Evolutionary conservation across 2,113 vertebrate species (phyloP).

Genomic region (Thunnus maccoyii): DNA sequence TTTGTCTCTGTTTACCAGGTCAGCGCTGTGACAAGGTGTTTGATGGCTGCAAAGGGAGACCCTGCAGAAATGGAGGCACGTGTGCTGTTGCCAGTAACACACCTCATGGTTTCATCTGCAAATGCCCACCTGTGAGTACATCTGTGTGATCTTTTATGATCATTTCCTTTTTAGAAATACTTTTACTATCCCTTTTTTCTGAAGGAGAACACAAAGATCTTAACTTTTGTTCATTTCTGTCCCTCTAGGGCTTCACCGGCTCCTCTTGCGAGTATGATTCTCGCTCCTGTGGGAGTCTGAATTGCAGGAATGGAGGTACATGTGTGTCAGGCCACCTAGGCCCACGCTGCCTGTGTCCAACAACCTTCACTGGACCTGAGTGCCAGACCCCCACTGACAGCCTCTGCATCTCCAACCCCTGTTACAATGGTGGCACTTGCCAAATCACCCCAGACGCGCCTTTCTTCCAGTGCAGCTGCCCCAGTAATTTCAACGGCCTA

Average conservation of each 20-base stretch:
- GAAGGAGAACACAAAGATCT: neutral
- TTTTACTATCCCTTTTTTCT: neutral
- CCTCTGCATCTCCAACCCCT: slow-evolving; percentile 91
- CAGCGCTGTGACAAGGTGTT: slow-evolving; percentile 94
- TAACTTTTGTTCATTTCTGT: slow-evolving; percentile 16
- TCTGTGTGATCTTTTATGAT: neutral
- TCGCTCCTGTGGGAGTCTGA: slow-evolving; percentile 90
- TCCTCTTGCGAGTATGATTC: slow-evolving; percentile 94
- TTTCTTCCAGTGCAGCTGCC: slow-evolving; percentile 94
- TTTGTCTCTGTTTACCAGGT: slow-evolving; percentile 80
- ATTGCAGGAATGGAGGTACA: slow-evolving; percentile 92
- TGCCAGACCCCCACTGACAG: slow-evolving; percentile 91
- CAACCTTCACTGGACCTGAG: slow-evolving; percentile 89
- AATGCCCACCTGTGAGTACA: slow-evolving; percentile 91
- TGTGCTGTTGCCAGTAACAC: slow-evolving; percentile 96
- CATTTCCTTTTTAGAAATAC: neutral
- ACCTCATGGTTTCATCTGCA: slow-evolving; percentile 95
- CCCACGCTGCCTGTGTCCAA: slow-evolving; percentile 90
- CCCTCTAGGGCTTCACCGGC: slow-evolving; percentile 91
- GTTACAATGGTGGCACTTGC: slow-evolving; percentile 96
- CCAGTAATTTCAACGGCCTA: slow-evolving; percentile 94
- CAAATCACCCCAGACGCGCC: slow-evolving; percentile 88
- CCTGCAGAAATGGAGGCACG: slow-evolving; percentile 92
- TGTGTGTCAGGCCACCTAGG: slow-evolving; percentile 91
- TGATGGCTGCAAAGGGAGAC: slow-evolving; percentile 92